These are phyloP conservation scores for Halcyon smyrnensis DNA, from an alignment of 2,797 vertebrate species.

Conservation along the genomic window DNA sequence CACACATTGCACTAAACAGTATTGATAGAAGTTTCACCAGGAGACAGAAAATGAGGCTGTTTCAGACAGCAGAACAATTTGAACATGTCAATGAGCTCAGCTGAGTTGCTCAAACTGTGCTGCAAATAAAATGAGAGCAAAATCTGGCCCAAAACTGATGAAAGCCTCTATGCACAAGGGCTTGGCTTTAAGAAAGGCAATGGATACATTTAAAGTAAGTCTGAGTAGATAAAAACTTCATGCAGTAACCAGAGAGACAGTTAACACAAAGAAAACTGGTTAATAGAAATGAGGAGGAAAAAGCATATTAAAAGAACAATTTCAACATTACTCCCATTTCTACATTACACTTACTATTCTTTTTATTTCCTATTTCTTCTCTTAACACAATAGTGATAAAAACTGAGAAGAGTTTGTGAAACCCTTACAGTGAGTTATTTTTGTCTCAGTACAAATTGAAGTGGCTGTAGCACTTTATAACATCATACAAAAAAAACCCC, in stretches of 20 bases:
- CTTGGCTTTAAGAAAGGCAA: background rate
- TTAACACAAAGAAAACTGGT: background rate
- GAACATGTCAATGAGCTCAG: background rate
- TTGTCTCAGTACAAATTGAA: background rate
- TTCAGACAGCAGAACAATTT: background rate
- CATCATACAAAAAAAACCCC: background rate
- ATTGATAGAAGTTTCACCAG: background rate
- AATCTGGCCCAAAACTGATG: background rate
- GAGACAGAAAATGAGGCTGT: background rate
- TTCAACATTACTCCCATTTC: background rate
- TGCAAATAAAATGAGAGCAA: background rate
- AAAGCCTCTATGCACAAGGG: background rate
- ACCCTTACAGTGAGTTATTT: background rate
- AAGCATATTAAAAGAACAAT: background rate
- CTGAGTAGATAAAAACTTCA: background rate
- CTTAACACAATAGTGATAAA: background rate
- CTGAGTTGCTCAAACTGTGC: background rate
- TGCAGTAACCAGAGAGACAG: background rate
- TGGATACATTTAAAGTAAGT: background rate
- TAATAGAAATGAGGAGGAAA: background rate
- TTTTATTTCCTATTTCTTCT: background rate
- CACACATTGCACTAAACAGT: background rate
- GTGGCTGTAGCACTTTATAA: background rate
- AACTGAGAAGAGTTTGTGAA: background rate
- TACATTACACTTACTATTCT: background rate